These are phyloP conservation scores for Bujurquina vittata DNA, from an alignment of 2,113 vertebrate species.

Conservation along the genomic window DNA sequence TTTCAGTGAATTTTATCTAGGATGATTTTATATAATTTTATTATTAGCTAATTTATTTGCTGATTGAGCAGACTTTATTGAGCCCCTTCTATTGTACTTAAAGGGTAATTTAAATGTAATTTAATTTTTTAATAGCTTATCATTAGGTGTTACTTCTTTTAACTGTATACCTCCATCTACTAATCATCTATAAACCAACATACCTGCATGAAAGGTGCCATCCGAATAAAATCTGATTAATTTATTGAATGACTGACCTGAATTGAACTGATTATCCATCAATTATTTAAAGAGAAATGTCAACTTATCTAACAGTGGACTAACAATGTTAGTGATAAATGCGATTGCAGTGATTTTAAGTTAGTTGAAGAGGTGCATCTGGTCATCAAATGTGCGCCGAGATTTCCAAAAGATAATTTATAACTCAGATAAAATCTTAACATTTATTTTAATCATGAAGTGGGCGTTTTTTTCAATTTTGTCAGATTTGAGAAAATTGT, in stretches of 20 bases:
- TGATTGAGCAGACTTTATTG: too few relatives aligned
- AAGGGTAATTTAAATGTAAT: neutral
- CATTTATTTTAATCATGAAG: neutral
- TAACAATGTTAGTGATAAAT: neutral
- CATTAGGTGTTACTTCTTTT: neutral
- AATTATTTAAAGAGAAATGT: too few relatives aligned
- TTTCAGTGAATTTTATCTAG: neutral
- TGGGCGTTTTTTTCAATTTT: neutral
- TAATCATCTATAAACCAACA: neutral
- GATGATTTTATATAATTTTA: neutral
- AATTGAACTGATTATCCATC: neutral
- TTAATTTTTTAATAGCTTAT: neutral
- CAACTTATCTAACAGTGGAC: neutral
- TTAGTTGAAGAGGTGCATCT: neutral
- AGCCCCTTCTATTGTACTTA: neutral
- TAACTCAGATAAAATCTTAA: neutral
- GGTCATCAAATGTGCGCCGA: neutral
- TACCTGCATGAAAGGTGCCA: neutral
- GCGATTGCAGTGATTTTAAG: neutral
- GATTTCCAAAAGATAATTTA: neutral
- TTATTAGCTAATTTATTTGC: too few relatives aligned
- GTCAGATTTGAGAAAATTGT: neutral
- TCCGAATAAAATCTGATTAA: neutral
- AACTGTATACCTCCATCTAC: neutral
- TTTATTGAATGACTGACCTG: neutral